Conservation (phyloP, 2,888 invertebrate species). For the Euplexia lucipara region DNA sequence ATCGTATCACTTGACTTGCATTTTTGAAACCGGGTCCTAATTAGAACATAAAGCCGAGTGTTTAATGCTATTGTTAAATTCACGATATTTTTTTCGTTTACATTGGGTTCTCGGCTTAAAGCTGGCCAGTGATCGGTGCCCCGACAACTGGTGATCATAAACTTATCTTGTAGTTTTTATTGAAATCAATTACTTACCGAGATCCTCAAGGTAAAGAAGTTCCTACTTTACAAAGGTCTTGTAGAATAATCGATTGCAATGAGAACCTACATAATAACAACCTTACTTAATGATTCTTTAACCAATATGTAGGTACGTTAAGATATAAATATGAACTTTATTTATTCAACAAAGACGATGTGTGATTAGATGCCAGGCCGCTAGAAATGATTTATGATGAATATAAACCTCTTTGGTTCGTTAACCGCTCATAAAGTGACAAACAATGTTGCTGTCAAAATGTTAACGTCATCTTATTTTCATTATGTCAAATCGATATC, state of each 20-base stretch:
- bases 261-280: conserved; percentile 2
- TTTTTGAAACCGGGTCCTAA: too few species aligned
- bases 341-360: conserved; percentile 52
- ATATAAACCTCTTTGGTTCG: conserved; percentile 16
- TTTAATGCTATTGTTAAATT: neutral
- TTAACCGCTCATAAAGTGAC: conserved; percentile 28
- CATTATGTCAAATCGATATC: conserved; percentile 8
- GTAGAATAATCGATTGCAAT: conserved; percentile 9
- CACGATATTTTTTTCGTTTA: conserved; percentile 3
- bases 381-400: conserved; percentile 38
- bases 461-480: conserved; percentile 10
- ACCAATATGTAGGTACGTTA: conserved; percentile 48
- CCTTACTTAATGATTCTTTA: conserved; percentile 30
- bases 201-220: neutral
- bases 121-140: neutral
- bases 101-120: conserved; percentile 24
- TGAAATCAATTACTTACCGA: conserved; percentile 11
- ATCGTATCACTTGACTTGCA: too few species aligned
- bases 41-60: neutral
- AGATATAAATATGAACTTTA: conserved; percentile 52
- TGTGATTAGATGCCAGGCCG: conserved; percentile 39
- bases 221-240: neutral
- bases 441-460: conserved; percentile 22
- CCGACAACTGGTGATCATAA: conserved; percentile 3
- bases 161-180: neutral